Evolutionary conservation across 2,113 vertebrate genomes (phyloP), one percentile per base, ranked within the genome.

Genomic region (Hippolais icterina): DNA sequence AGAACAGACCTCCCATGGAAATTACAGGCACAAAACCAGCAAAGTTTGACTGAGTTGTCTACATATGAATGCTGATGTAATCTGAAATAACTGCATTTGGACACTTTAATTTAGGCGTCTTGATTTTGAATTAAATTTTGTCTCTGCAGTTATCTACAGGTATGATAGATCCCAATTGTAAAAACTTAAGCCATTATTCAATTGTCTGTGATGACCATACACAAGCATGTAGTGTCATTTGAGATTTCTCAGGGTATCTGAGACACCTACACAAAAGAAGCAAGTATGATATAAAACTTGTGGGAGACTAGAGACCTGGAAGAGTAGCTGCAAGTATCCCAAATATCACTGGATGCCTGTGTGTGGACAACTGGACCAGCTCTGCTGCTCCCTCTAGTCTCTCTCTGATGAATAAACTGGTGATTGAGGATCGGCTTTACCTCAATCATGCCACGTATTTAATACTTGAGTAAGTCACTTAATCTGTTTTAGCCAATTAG

Each of bases 11-110:
- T 65, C 47, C 15, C 11, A 33, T 18, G 3, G 15, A 92, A 83
- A 72, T 46, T 49, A 13, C 3, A 60, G 21, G 23, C 20, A 39
- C 1, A 49, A 83, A 76, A 69, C 1, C 14, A 68, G 6, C 0
- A 0, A 82, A 70, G 0, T 19, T 85, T 85, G 13, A 1, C 28
- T 64, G 21, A 71, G 3, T 28, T 84, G 5, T 52, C 16, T 64
- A 41, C 24, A 53, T 10, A 25, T 6, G 85, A 37, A 22, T 0
- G 0, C 6, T 52, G 15, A 10, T 71, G 3, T 35, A 37, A 61
- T 69, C 37, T 77, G 41, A 42, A n/a, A 8, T 64, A 54, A 19
- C 14, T 80, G 10, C 8, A 60, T 50, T 23, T 35, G 33, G 42
- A 53, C 20, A 78, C 12, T 6, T 53, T 79, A 37, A 54, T 53